Percentiles rank a stretch among this genome's conserved stretches.
Conservation (phyloP, 2,888 invertebrate species). For the Ceramica pisi region DNA sequence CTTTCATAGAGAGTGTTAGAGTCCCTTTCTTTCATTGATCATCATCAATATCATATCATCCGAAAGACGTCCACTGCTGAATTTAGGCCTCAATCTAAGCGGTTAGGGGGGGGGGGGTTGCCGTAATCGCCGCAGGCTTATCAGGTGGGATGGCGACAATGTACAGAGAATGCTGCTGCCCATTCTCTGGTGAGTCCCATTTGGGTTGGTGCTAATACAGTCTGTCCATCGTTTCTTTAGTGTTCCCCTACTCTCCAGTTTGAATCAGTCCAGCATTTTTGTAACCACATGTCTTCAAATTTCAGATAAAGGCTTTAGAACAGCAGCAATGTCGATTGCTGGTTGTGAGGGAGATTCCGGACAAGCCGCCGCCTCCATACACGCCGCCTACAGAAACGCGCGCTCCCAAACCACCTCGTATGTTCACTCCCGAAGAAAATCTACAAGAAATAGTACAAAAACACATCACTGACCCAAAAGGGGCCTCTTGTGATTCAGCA, state of each 20-base stretch:
- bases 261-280: background rate
- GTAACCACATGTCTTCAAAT: conserved; percentile 21
- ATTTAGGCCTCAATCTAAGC: too few species aligned
- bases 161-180: too few species aligned
- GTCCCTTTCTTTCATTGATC: too few species aligned
- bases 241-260: background rate
- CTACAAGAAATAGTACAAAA: conserved; percentile 73
- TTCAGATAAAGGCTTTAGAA: conserved; percentile 87
- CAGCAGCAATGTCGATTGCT: conserved; percentile 84
- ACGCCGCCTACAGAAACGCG: conserved; percentile 81
- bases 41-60: too few species aligned
- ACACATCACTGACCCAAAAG: conserved; percentile 59
- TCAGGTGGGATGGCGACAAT: too few species aligned
- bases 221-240: too few species aligned
- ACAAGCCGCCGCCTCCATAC: conserved; percentile 88
- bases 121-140: too few species aligned
- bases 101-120: too few species aligned
- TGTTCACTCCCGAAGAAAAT: conserved; percentile 74
- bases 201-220: too few species aligned
- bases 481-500: conserved; percentile 58
- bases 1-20: too few species aligned
- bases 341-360: conserved; percentile 87
- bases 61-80: too few species aligned
- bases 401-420: conserved; percentile 69
- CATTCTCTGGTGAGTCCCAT: too few species aligned